phyloP scores from a whole-genome alignment of 1,140 invertebrate genomes.

The Phthorimaea operculella region DNA sequence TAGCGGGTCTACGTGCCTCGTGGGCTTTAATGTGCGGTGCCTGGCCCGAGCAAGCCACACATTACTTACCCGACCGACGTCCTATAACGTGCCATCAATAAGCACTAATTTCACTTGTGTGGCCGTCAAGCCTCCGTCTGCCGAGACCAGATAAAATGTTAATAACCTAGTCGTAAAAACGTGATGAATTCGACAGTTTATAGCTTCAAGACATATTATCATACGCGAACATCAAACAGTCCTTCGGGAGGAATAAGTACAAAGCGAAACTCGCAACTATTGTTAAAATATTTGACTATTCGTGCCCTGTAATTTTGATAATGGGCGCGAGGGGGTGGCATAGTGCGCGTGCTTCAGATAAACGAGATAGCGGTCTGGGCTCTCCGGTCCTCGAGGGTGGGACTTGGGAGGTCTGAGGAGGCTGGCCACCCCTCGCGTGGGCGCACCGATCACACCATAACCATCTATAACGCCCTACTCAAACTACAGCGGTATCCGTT shows the following conservation, averaged over 20 bases:
- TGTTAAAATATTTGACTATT: background rate
- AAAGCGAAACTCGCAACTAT: too few relatives aligned
- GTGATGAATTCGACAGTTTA: too few relatives aligned
- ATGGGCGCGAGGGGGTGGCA: slow-evolving; percentile 28
- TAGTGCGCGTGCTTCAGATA: slow-evolving; percentile 26
- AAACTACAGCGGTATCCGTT: too few relatives aligned
- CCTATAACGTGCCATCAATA: background rate
- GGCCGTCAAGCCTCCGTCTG: background rate
- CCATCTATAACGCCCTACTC: too few relatives aligned
- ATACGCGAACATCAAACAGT: too few relatives aligned
- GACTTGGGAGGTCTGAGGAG: slow-evolving; percentile 9
- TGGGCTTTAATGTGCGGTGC: background rate
- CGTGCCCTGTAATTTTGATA: slow-evolving; percentile 45
- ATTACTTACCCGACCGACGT: background rate
- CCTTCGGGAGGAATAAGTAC: too few relatives aligned
- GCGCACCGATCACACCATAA: slow-evolving; percentile 23
- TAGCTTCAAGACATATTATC: too few relatives aligned
- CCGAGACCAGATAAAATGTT: background rate
- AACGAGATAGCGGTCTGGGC: slow-evolving; percentile 29
- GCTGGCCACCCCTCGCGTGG: slow-evolving; percentile 21
- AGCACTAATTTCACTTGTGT: background rate
- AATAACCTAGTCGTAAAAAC: too few relatives aligned
- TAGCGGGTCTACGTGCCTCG: too few relatives aligned
- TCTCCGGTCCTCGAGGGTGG: slow-evolving; percentile 16
- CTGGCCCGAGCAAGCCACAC: background rate